Evolutionary conservation across 2,797 vertebrate species (phyloP).

Genomic region (Phylloscopus collybita): DNA sequence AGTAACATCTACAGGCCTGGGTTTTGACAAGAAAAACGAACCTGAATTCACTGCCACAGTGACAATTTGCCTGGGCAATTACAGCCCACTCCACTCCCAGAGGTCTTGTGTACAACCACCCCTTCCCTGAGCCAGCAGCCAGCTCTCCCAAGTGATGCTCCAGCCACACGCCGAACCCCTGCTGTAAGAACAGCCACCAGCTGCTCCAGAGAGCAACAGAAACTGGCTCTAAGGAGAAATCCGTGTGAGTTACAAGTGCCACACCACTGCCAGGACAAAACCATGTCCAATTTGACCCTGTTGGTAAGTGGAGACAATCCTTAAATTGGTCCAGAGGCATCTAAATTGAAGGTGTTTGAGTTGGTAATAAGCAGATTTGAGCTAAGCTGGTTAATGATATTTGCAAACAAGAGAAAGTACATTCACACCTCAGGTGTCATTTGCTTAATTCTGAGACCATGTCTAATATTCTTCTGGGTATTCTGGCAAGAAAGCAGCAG

Average conservation of each 20-base stretch:
- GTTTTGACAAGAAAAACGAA: not conserved
- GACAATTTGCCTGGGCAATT: not conserved
- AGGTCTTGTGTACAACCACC: rapidly evolving
- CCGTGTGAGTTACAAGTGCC: not conserved
- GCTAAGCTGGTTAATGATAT: not conserved
- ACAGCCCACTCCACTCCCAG: too few relatives aligned
- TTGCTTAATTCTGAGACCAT: not conserved
- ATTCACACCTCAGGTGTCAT: not conserved
- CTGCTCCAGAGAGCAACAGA: not conserved
- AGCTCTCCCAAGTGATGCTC: rapidly evolving
- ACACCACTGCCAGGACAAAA: not conserved
- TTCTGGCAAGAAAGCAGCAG: not conserved
- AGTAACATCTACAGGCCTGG: not conserved
- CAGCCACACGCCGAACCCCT: rapidly evolving
- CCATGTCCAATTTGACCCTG: not conserved
- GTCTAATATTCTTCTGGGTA: not conserved
- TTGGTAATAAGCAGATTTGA: not conserved
- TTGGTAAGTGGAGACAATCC: not conserved
- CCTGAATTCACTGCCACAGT: not conserved
- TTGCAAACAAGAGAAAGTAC: not conserved
- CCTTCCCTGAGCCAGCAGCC: not conserved
- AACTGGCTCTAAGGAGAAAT: not conserved
- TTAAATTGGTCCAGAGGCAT: not conserved
- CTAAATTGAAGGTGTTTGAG: not conserved
- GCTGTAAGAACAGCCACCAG: rapidly evolving